A percentile compares a stretch with the other conserved stretches of the same genome.
phyloP scores from a whole-genome alignment of 2,113 vertebrate species.

The Nibea coibor region DNA sequence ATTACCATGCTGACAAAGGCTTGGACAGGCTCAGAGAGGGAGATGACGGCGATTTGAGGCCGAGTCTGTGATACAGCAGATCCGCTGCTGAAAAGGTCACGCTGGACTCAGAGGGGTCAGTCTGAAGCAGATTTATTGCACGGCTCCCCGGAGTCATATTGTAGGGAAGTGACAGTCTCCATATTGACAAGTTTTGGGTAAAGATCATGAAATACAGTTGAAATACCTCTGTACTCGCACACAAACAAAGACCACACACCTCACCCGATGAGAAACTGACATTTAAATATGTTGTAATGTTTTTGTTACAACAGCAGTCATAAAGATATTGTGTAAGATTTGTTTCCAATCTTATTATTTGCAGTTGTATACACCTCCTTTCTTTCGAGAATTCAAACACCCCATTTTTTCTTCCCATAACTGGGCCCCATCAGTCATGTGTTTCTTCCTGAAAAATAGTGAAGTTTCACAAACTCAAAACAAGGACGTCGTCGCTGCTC shows the following conservation, averaged over 20 bases:
- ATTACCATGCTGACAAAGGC: constrained; percentile 60
- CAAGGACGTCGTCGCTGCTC: constrained; percentile 62
- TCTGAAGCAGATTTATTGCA: constrained; percentile 45
- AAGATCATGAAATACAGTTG: constrained; percentile 26
- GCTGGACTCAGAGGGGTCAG: constrained; percentile 42
- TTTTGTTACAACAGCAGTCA: not conserved
- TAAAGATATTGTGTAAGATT: not conserved
- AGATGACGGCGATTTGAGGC: constrained; percentile 37
- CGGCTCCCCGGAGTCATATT: constrained; percentile 9
- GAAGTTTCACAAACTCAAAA: constrained; percentile 73
- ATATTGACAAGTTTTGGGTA: constrained; percentile 6
- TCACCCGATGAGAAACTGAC: not conserved
- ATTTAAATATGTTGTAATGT: constrained; percentile 5
- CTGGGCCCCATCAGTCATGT: constrained; percentile 62
- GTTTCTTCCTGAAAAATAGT: constrained; percentile 70
- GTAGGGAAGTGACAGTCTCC: constrained; percentile 18
- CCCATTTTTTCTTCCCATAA: constrained; percentile 30
- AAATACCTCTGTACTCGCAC: not conserved
- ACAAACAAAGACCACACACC: not conserved
- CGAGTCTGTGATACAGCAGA: constrained; percentile 33
- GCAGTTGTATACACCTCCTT: not conserved
- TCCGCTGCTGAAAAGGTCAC: constrained; percentile 51
- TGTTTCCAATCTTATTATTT: not conserved
- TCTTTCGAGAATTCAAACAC: constrained; percentile 6
- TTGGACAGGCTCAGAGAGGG: constrained; percentile 29